Evolutionary conservation across 2,113 vertebrate genomes (phyloP).

Genomic region (Echinops telfairi): DNA sequence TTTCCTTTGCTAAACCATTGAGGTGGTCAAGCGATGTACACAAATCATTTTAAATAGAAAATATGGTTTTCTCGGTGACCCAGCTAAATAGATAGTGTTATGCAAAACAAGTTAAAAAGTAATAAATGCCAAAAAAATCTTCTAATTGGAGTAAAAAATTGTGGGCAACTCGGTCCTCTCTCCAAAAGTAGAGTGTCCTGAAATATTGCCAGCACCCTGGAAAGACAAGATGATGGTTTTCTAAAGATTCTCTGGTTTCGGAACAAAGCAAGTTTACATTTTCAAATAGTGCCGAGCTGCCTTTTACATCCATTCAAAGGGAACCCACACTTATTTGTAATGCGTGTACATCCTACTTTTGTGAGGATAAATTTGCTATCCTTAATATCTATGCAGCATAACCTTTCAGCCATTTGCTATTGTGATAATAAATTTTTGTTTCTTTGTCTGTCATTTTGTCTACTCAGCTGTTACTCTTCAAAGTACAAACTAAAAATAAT

Average conservation of each 20-base stretch:
- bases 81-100: conserved; percentile 96
- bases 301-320: conserved; percentile 61
- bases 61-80: conserved; percentile 94
- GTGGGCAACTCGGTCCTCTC: conserved; percentile 87
- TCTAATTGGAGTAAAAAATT: conserved; percentile 98
- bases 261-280: conserved; percentile 83
- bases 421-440: conserved; percentile 34
- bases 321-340: conserved; percentile 33
- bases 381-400: conserved; percentile 14
- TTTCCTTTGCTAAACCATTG: conserved; percentile 94
- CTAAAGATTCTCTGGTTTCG: conserved; percentile 82
- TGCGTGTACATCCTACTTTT: conserved; percentile 54
- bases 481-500: conserved; percentile 76
- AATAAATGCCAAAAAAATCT: conserved; percentile 98
- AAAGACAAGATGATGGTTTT: conserved; percentile 86
- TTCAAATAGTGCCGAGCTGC: conserved; percentile 64
- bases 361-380: conserved; percentile 72
- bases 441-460: conserved; percentile 75
- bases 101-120: conserved; percentile 96
- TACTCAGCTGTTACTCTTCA: conserved; percentile 77
- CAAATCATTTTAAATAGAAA: conserved; percentile 99
- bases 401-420: conserved; percentile 76
- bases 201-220: conserved; percentile 89
- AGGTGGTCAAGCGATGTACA: conserved; percentile 98
- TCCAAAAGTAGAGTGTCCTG: conserved; percentile 89